These are phyloP conservation scores for Nyctereutes procyonoides DNA, from an alignment of 2,113 vertebrate species.

Conservation along the genomic window DNA sequence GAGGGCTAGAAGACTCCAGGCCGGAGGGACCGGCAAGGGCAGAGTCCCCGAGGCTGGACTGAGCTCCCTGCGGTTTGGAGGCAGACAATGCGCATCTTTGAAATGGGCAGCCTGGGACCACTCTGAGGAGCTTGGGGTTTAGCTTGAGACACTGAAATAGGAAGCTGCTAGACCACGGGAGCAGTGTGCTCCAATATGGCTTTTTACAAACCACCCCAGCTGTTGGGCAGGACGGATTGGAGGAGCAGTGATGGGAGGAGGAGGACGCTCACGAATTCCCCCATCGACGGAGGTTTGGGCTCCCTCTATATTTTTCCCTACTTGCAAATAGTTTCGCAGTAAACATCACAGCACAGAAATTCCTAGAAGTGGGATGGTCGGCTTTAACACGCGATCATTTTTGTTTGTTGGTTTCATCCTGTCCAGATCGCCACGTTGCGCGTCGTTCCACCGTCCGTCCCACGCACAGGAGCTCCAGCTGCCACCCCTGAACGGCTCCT, in stretches of 20 bases:
- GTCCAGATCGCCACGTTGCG: background rate
- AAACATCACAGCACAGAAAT: background rate
- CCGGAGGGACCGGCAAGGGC: background rate
- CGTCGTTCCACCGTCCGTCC: background rate
- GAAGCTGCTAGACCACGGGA: background rate
- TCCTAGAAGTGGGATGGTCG: background rate
- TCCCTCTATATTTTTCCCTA: background rate
- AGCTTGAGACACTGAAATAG: background rate
- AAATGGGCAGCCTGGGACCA: background rate
- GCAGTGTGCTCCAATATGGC: background rate
- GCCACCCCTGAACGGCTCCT: background rate
- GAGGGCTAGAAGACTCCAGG: background rate
- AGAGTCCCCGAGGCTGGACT: background rate
- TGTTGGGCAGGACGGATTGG: background rate
- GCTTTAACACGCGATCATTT: background rate
- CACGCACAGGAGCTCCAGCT: background rate
- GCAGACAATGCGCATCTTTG: background rate
- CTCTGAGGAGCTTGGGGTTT: background rate
- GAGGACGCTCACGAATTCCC: background rate
- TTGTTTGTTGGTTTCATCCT: background rate
- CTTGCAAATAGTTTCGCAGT: background rate
- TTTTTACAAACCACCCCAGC: background rate
- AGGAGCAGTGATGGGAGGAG: fast-evolving
- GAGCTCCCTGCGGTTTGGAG: background rate
- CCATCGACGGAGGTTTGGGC: background rate